phyloP scores from a whole-genome alignment of 2,113 vertebrate genomes.

The Rhea pennata region DNA sequence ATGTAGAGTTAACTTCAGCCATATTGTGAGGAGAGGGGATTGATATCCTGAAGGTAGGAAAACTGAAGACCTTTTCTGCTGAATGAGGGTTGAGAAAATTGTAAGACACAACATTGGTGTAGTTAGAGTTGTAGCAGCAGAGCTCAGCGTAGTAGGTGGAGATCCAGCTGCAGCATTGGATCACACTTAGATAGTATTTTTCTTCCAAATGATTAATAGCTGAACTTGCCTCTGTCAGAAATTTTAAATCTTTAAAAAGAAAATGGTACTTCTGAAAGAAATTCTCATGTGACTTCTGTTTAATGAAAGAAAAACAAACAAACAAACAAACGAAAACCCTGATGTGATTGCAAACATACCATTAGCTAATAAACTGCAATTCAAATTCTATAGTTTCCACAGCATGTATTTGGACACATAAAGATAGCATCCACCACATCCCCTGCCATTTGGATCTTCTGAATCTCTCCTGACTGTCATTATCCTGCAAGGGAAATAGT shows the following conservation, averaged over 20 bases:
- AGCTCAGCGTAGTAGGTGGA: background rate
- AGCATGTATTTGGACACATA: background rate
- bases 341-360: background rate
- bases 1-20: background rate
- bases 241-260: background rate
- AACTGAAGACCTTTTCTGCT: background rate
- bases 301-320: background rate
- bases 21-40: background rate
- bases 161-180: background rate
- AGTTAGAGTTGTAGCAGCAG: background rate
- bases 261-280: background rate
- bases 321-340: background rate
- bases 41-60: background rate
- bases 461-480: background rate
- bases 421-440: background rate
- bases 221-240: background rate
- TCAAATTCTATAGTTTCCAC: background rate
- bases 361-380: background rate
- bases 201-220: background rate
- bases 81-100: background rate
- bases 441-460: background rate
- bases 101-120: fast-evolving
- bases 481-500: background rate
- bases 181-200: background rate
- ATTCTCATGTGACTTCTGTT: background rate